Evolutionary conservation across 2,113 vertebrate genomes (phyloP), one percentile per base, ranked within the genome.

Genomic region (Addax nasomaculatus): DNA sequence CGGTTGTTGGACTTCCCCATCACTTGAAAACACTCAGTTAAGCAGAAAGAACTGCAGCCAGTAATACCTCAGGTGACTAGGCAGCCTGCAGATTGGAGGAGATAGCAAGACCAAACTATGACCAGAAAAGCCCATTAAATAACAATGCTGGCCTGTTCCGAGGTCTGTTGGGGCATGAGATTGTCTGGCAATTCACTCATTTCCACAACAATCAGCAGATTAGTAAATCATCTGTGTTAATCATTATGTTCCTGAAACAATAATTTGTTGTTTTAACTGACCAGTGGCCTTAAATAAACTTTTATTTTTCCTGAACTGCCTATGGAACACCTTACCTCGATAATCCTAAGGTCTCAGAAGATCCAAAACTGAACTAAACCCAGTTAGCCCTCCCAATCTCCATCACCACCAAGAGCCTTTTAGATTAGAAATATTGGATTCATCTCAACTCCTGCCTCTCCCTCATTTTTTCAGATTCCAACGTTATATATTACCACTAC

Each of bases 201-300:
- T 97, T 95, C 83, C 97, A 93, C 53, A 92, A 95, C 60, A 93
- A 96, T 89, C 78, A 93, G 93, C 70, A 97, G 33, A 97, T 93
- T 86, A 93, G 70, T 92, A 98, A 97, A 93, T 89, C 93, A 36
- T 73, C 58, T 91, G 49, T 73, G 62, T 89, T 92, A 86, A 84
- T 57, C 45, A 96, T 84, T 90, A 95, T 70, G n/a, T 95, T 92
- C 84, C 78, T 92, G 57, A 96, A 94, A 53, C 70, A 96, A 96
- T 92, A 83, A 95, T 49, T 93, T 97, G 93, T 93, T 87, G 85
- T 97, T 97, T 93, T 89, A 97, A 94, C 78, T 89, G 60, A 86
- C 88, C 30, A n/a, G 49, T 67, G 89, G 51, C 43, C 53, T 95
- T 96, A 96, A 97, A 90, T 84, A 95, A 96, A 95, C 62, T 60